Evolutionary conservation across 2,113 vertebrate species (phyloP).

Genomic region (Callipepla squamata): DNA sequence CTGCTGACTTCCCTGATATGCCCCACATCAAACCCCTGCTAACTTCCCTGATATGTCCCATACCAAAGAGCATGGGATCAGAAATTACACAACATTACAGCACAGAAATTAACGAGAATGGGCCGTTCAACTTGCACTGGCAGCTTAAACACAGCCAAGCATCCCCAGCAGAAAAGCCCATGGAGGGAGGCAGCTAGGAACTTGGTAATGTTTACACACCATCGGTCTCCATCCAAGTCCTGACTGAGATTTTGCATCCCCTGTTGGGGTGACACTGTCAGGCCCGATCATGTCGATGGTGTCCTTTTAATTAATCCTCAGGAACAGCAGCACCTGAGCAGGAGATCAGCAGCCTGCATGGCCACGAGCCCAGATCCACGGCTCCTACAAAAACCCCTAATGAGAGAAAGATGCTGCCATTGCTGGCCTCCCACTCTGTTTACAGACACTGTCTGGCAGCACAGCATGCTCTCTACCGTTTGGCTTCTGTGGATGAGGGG

Average conservation of each 20-base stretch:
- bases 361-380: slow-evolving; percentile 63
- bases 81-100: background rate
- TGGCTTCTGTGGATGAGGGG: slow-evolving; percentile 64
- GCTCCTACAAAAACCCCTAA: slow-evolving; percentile 76
- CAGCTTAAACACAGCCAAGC: slow-evolving; percentile 5
- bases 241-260: slow-evolving; percentile 13
- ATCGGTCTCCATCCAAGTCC: background rate
- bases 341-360: background rate
- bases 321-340: slow-evolving; percentile 47
- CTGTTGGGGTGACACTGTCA: background rate
- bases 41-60: background rate
- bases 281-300: background rate
- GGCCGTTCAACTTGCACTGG: background rate
- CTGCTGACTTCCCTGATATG: background rate
- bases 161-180: background rate
- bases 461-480: slow-evolving; percentile 78
- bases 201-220: background rate
- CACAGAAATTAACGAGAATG: background rate
- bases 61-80: background rate
- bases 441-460: slow-evolving; percentile 79
- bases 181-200: slow-evolving; percentile 1
- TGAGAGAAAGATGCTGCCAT: slow-evolving; percentile 84
- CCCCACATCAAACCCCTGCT: background rate
- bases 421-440: slow-evolving; percentile 66
- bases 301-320: slow-evolving; percentile 46